Evolutionary conservation across 2,797 vertebrate genomes (phyloP).

Genomic region (Psittacula derbiana): DNA sequence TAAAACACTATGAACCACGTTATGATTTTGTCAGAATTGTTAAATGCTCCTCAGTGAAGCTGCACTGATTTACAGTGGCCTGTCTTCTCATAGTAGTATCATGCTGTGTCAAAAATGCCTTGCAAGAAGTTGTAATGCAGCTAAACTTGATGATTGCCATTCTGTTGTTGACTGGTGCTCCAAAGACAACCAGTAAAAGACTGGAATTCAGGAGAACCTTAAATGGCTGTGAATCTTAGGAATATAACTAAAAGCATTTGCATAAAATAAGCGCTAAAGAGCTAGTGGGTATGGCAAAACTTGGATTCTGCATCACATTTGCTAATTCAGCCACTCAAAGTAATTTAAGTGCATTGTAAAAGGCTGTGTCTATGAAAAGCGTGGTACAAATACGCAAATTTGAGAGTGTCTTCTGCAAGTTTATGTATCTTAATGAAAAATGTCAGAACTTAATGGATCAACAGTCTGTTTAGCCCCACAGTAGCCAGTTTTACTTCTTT

Average conservation of each 20-base stretch:
- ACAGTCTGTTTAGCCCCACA: not conserved
- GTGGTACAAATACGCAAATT: slow-evolving; percentile 11
- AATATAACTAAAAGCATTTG: not conserved
- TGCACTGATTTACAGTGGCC: not conserved
- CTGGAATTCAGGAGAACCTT: not conserved
- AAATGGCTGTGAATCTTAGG: not conserved
- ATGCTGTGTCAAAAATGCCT: not conserved
- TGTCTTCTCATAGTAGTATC: not conserved
- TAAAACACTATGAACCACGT: not conserved
- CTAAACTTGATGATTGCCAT: not conserved
- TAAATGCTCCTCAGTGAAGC: not conserved
- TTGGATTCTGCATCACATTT: not conserved
- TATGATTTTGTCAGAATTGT: not conserved
- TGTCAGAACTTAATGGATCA: not conserved
- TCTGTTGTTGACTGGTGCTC: not conserved
- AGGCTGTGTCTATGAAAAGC: not conserved
- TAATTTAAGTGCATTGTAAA: not conserved
- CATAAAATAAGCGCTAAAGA: not conserved
- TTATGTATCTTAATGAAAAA: slow-evolving; percentile 39
- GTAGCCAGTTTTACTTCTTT: not conserved
- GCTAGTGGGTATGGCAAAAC: not conserved
- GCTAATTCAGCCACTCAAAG: not conserved
- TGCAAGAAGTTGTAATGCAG: not conserved
- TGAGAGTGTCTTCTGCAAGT: not conserved
- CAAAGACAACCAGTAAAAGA: not conserved